Evolutionary conservation across 2,888 invertebrate genomes (phyloP).

Genomic region (Tryphoninae sp.): DNA sequence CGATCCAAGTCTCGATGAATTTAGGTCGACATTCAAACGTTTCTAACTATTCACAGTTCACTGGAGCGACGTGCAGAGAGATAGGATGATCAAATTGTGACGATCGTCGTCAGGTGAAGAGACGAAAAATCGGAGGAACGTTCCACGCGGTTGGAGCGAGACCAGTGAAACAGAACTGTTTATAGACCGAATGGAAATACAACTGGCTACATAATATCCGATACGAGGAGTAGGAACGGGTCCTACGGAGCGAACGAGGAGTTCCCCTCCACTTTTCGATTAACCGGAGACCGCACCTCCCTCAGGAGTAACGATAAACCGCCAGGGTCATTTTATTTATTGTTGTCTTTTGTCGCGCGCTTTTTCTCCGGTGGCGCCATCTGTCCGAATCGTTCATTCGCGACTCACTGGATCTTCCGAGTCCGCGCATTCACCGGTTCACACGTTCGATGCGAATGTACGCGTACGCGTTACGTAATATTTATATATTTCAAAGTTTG

Average conservation of each 20-base stretch:
- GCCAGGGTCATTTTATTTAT: constrained; percentile 12
- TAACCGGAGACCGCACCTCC: constrained; percentile 67
- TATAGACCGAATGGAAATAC: constrained; percentile 72
- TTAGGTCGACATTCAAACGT: neutral
- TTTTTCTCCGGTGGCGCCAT: constrained; percentile 12
- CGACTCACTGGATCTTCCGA: neutral
- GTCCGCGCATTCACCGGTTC: neutral
- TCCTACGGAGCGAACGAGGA: constrained; percentile 58
- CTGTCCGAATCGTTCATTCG: neutral
- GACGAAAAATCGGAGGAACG: constrained; percentile 35
- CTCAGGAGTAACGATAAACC: constrained; percentile 16
- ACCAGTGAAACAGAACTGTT: constrained; percentile 75
- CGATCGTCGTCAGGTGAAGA: neutral
- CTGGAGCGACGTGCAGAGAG: neutral
- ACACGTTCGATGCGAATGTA: neutral
- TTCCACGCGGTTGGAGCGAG: constrained; percentile 68
- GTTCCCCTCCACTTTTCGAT: constrained; percentile 69
- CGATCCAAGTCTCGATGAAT: neutral
- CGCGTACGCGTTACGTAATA: neutral
- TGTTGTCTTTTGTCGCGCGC: neutral
- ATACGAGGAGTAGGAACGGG: constrained; percentile 28
- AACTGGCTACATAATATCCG: constrained; percentile 60
- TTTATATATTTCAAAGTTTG: neutral
- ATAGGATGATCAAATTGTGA: constrained; percentile 3
- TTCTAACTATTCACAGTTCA: neutral